Base-by-base conservation (phyloP, 2,797 vertebrate species). In the Darevskia nairensis region DNA sequence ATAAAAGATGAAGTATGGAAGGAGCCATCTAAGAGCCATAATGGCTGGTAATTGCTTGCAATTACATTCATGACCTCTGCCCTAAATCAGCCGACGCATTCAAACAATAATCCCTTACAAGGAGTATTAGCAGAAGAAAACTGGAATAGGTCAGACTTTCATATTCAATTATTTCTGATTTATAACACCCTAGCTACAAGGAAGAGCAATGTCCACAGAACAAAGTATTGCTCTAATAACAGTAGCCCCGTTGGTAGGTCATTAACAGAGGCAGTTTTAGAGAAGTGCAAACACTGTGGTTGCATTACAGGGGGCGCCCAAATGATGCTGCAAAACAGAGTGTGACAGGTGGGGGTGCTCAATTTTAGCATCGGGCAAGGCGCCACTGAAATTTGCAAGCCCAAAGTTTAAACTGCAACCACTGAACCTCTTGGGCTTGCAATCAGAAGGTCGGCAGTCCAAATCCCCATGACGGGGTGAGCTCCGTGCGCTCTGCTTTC, bases 31-130 rank as follows among this genome's bases (percentile, higher is more conserved):
- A 72, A 74, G 13, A 55, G 55, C n/a, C 85, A 85, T 87, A 39
- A 86, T 29, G 0, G 88, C 84, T 76, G 0, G 71, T 61, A 89
- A 90, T 86, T 91, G 85, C 21, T 64, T 88, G 88, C 92, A 93
- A 95, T 88, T 85, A 74, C 35, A 64, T n/a, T 93, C 27, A 90
- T 75, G 84, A 86, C 81, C 87, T 92, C 72, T 92, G 87, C 59
- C 80, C 80, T 86, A 39, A 92, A 84, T 86, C 92, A 91, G 89
- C 84, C 90, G 80, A 80, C 61, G n/a, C 0, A 89, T 91, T 80
- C 92, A 88, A 82, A 88, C 80, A 86, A 69, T 87, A 86, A 72
- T 82, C 90, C 71, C 86, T 93, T 92, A 88, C 85, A 81, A 1
- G 85, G 86, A 55, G 66, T 75, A 92, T 88, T 89, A 79, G 5